Conservation (phyloP, 2,113 vertebrate species). For the Hydrochoerus hydrochaeris region DNA sequence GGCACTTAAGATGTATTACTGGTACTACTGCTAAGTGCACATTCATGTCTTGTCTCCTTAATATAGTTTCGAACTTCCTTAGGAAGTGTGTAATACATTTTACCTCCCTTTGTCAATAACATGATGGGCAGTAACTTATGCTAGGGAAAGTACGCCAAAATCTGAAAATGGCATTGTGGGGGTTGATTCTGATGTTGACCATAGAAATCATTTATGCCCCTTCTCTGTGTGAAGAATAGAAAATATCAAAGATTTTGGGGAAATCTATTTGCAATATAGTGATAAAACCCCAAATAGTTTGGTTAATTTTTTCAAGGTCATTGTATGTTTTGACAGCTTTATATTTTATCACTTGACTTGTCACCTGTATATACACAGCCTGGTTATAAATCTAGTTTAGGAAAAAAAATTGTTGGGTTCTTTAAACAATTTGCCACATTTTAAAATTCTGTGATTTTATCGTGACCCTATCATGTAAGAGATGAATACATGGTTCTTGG, state of each 20-base stretch:
- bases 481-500: neutral
- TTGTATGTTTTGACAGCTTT: neutral
- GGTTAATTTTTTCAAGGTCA: neutral
- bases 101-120: neutral
- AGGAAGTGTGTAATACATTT: neutral
- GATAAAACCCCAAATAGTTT: neutral
- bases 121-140: neutral
- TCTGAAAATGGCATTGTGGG: neutral
- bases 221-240: neutral
- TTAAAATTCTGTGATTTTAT: constrained; percentile 46
- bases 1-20: neutral
- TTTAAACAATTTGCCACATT: neutral
- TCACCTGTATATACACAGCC: neutral
- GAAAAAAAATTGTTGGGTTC: neutral
- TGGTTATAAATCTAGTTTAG: neutral
- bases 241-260: neutral
- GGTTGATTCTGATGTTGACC: neutral
- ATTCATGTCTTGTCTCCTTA: neutral
- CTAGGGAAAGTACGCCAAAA: neutral
- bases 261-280: neutral
- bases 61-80: neutral
- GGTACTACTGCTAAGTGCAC: neutral
- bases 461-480: neutral
- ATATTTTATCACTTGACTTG: neutral
- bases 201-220: neutral